Evolutionary conservation across 2,113 vertebrate species (phyloP).

Genomic region (Gnathonemus longibarbis): DNA sequence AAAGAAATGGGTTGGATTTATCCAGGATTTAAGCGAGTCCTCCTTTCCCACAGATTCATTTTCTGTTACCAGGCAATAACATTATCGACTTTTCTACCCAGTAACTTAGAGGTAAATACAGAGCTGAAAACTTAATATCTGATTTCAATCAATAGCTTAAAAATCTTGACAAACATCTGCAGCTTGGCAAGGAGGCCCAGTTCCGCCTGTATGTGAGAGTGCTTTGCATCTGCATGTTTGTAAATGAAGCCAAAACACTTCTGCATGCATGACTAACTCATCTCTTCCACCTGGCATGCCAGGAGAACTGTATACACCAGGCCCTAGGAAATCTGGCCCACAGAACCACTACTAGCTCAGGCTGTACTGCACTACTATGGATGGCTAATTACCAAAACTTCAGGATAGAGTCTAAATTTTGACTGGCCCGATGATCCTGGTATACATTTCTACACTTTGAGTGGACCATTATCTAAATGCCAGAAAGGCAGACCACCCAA

Average conservation of each 20-base stretch:
- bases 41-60: slow-evolving; percentile 12
- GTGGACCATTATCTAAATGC: neutral
- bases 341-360: neutral
- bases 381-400: neutral
- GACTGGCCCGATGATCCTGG: neutral
- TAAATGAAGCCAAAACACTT: neutral
- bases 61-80: slow-evolving; percentile 31
- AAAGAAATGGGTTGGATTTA: slow-evolving; percentile 20
- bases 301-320: neutral
- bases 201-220: neutral
- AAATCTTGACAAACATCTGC: slow-evolving; percentile 24
- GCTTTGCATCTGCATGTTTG: neutral
- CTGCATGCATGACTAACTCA: neutral
- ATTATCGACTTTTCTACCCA: slow-evolving; percentile 31
- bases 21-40: slow-evolving; percentile 24
- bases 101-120: slow-evolving; percentile 13
- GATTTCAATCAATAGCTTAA: slow-evolving; percentile 26
- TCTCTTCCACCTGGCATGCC: neutral
- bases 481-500: neutral
- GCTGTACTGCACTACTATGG: neutral
- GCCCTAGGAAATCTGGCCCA: neutral
- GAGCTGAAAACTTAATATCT: slow-evolving; percentile 26
- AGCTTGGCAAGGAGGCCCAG: neutral
- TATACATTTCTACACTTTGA: neutral
- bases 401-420: neutral